Evolutionary conservation across 2,113 vertebrate genomes (phyloP).

Genomic region (Scomber colias): DNA sequence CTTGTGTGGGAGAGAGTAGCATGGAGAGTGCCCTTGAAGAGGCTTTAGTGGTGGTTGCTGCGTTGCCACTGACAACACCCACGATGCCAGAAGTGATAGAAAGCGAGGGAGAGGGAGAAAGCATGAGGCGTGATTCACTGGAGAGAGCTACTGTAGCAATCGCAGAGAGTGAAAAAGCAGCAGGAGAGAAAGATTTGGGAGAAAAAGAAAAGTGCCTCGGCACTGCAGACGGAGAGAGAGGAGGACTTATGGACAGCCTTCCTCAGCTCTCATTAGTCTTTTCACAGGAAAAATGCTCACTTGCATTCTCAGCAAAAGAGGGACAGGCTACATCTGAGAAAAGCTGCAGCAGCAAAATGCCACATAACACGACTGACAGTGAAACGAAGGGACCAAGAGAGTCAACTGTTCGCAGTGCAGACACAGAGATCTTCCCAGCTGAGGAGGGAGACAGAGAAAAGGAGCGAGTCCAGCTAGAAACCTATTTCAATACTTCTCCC

Average conservation of each 20-base stretch:
- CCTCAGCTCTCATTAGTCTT: conserved; percentile 64
- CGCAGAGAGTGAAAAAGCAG: conserved; percentile 57
- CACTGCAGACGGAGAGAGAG: conserved; percentile 57
- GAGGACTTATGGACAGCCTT: conserved; percentile 49
- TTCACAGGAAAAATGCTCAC: conserved; percentile 67
- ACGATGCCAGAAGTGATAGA: conserved; percentile 84
- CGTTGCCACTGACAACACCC: conserved; percentile 85
- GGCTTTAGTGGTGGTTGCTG: conserved; percentile 71
- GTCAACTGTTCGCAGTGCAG: conserved; percentile 41
- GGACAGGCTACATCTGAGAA: conserved; percentile 58
- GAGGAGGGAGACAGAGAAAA: conserved; percentile 70
- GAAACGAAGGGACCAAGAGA: conserved; percentile 67
- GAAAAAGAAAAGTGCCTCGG: conserved; percentile 49
- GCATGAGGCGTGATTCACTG: conserved; percentile 70
- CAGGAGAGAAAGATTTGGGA: conserved; percentile 33
- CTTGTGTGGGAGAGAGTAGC: conserved; percentile 75
- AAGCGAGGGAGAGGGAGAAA: conserved; percentile 78
- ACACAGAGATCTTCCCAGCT: conserved; percentile 54
- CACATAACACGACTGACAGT: conserved; percentile 73
- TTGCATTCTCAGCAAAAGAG: conserved; percentile 66
- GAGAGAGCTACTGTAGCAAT: conserved; percentile 60
- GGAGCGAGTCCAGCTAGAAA: conserved; percentile 60
- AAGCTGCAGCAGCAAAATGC: conserved; percentile 77
- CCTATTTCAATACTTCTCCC: conserved; percentile 62
- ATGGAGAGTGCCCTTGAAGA: conserved; percentile 77